Conservation (phyloP, 2,797 vertebrate species). For the Helostoma temminkii region DNA sequence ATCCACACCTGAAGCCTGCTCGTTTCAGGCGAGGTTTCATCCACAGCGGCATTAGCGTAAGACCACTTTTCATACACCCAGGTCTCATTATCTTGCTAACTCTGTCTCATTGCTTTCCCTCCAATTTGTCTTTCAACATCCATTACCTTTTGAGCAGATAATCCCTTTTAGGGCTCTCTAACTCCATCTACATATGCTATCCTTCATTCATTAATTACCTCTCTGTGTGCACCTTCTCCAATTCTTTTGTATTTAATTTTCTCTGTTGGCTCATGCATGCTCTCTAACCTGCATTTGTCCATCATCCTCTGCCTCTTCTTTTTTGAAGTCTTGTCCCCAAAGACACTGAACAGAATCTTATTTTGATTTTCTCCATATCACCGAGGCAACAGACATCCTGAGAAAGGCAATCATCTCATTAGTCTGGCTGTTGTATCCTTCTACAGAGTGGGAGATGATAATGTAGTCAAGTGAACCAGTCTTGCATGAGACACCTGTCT, state of each 20-base stretch:
- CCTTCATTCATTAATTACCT: slow-evolving; percentile 40
- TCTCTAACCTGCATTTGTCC: slow-evolving; percentile 6
- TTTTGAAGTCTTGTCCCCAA: slow-evolving; percentile 1
- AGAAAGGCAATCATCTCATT: slow-evolving; percentile 47
- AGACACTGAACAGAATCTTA: slow-evolving; percentile 25
- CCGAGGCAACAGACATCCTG: slow-evolving; percentile 27
- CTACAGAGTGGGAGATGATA: slow-evolving; percentile 25
- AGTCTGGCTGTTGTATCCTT: slow-evolving; percentile 23
- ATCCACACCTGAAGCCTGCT: slow-evolving; percentile 97
- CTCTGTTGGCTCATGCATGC: slow-evolving; percentile 15
- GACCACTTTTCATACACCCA: slow-evolving; percentile 42
- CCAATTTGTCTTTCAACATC: slow-evolving; percentile 25
- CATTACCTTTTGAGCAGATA: slow-evolving; percentile 36
- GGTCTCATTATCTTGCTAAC: slow-evolving; percentile 55
- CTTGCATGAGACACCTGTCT: slow-evolving; percentile 62
- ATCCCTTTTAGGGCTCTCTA: slow-evolving; percentile 33
- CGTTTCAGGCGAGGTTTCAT: slow-evolving; percentile 96
- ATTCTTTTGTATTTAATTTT: slow-evolving; percentile 31
- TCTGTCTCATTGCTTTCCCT: slow-evolving; percentile 44
- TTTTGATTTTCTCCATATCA: slow-evolving; percentile 40
- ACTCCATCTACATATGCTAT: slow-evolving; percentile 26
- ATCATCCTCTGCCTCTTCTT: slow-evolving; percentile 8
- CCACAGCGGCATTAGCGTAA: slow-evolving; percentile 96
- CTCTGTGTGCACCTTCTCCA: slow-evolving; percentile 23
- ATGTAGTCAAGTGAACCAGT: slow-evolving; percentile 49